phyloP scores from a whole-genome alignment of 2,797 vertebrate species.

The Sternotherus odoratus region DNA sequence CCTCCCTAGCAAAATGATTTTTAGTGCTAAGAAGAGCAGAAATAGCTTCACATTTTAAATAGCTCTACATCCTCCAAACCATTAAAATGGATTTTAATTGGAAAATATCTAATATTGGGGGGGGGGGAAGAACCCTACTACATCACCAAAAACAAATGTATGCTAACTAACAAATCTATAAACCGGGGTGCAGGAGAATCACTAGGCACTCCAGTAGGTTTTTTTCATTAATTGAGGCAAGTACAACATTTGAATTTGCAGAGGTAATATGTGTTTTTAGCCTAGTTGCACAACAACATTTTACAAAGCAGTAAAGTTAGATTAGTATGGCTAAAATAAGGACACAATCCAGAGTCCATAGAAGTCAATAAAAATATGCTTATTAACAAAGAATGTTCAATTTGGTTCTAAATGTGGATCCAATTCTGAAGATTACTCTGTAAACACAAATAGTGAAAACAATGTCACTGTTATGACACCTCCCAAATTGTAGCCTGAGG shows the following conservation, averaged over 20 bases:
- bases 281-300: not conserved
- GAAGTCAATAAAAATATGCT: not conserved
- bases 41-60: conserved; percentile 47
- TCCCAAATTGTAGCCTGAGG: too few relatives aligned
- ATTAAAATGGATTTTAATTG: not conserved
- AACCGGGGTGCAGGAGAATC: not conserved
- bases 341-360: not conserved
- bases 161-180: not conserved
- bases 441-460: not conserved
- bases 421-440: not conserved
- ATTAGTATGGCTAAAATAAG: not conserved
- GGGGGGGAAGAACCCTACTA: too few relatives aligned
- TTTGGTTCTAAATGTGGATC: not conserved
- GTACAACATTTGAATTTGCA: not conserved
- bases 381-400: not conserved
- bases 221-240: not conserved
- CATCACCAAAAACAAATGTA: not conserved
- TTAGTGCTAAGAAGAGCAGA: conserved; percentile 24
- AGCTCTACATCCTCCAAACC: not conserved
- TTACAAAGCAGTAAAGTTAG: not conserved
- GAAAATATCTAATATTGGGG: too few relatives aligned
- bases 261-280: not conserved
- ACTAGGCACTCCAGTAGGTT: not conserved
- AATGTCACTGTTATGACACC: not conserved
- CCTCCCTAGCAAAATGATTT: conserved; percentile 1